phyloP scores from a whole-genome alignment of 1,140 invertebrate genomes.

The Oedothorax gibbosus region DNA sequence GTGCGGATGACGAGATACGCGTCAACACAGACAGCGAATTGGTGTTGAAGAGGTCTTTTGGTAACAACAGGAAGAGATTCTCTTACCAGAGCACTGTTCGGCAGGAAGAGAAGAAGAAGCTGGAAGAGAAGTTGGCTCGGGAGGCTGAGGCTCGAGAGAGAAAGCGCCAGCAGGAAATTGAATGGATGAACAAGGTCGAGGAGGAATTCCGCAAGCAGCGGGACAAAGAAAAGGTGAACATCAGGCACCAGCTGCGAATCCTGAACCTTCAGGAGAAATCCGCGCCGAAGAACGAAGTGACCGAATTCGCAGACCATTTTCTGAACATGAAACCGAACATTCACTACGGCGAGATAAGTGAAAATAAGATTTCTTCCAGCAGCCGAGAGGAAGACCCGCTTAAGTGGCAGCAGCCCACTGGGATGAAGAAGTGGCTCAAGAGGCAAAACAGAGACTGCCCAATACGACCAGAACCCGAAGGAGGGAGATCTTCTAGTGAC shows the following conservation, averaged over 20 bases:
- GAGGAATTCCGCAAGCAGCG: constrained; percentile 82
- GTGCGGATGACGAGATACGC: constrained; percentile 15
- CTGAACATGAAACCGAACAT: constrained; percentile 7
- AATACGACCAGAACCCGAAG: constrained; percentile 54
- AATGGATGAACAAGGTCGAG: constrained; percentile 77
- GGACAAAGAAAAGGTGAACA: constrained; percentile 78
- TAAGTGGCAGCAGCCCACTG: constrained; percentile 75
- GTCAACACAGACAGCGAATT: constrained; percentile 47
- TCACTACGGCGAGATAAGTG: constrained; percentile 6
- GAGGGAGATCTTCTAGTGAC: constrained; percentile 54
- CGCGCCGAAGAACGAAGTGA: constrained; percentile 1
- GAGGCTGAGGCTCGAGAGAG: constrained; percentile 39
- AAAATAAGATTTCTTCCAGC: neutral
- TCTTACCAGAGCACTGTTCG: constrained; percentile 48
- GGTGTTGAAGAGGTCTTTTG: constrained; percentile 18
- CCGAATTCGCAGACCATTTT: constrained; percentile 24
- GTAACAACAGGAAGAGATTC: constrained; percentile 35
- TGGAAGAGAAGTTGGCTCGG: constrained; percentile 47
- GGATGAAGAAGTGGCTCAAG: constrained; percentile 58
- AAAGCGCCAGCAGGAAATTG: constrained; percentile 51
- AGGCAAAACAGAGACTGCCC: constrained; percentile 37
- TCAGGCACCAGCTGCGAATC: constrained; percentile 37
- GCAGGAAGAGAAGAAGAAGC: constrained; percentile 38
- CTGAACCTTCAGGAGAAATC: constrained; percentile 37
- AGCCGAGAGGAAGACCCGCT: constrained; percentile 10